Evolutionary conservation across 2,797 vertebrate species (phyloP), one percentile per base, ranked within the genome.

Genomic region (Spinus olivaceus): DNA sequence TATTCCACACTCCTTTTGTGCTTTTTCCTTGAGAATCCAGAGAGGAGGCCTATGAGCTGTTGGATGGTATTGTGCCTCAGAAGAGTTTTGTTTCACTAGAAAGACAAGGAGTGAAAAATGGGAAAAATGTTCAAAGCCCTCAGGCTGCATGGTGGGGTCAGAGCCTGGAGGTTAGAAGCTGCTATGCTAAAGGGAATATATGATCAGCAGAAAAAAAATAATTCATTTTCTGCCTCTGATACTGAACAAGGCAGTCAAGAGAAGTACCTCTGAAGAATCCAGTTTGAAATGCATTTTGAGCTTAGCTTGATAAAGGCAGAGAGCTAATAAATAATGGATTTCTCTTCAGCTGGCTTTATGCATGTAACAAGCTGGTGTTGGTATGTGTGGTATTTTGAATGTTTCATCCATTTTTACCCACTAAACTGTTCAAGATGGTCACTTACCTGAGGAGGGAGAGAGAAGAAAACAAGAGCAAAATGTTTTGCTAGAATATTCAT

Each of bases 311-410:
- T 91, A 94, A 94, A 96, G 86, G 79, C 84, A 90, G 67, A 72
- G 61, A 94, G 81, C 88, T 94, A 73, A 91, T 97, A 95, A 97
- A 97, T 97, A 97, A 97, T 97, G 80, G 49, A 97, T 96, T 96
- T 94, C 25, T 95, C 79, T 95, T 95, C 85, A 91, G 93, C 78
- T 82, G 81, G 64, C 61, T 94, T 89, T 94, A 79, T 94, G 77
- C 80, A 94, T 97, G 95, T 95, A 92, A 94, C 90, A 90, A 79
- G 65, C 67, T 91, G 70, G 2, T 94, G 89, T 41, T 95, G 92
- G 37, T 76, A 73, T 86, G 77, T 20, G 1, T 84, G 66, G 28
- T 93, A 79, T 94, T 95, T 90, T n/a, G 39, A 93, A 90, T 88
- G 59, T 95, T 95, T 94, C 73, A 87, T 91, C 86, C 73, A 20